phyloP scores from a whole-genome alignment of 2,888 invertebrate species.

The Diaperis boleti region DNA sequence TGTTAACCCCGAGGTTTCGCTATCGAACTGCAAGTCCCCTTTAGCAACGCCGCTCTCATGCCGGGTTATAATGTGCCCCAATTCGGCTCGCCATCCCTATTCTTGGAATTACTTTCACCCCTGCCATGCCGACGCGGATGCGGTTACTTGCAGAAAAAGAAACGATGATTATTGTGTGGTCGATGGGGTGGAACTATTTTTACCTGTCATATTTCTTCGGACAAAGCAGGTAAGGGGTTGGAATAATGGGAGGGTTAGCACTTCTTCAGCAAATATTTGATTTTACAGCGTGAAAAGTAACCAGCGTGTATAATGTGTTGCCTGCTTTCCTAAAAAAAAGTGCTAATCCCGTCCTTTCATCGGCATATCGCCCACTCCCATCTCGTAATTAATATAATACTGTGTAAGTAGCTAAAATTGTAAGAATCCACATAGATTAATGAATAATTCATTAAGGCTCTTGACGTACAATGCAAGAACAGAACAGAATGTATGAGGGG shows the following conservation, averaged over 20 bases:
- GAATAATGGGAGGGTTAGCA: too few species aligned
- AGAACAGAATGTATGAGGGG: conserved; percentile 54
- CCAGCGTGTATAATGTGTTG: too few species aligned
- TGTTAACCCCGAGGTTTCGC: conserved; percentile 43
- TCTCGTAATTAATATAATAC: conserved; percentile 59
- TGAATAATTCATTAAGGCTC: conserved; percentile 64
- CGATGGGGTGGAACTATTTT: conserved; percentile 18
- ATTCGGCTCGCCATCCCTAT: conserved; percentile 41
- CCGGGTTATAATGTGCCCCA: conserved; percentile 48
- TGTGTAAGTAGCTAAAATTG: conserved; percentile 60
- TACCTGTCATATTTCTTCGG: conserved; percentile 33
- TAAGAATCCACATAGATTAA: conserved; percentile 63
- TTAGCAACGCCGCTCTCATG: conserved; percentile 45
- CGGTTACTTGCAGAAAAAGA: conserved; percentile 24
- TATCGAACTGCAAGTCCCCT: conserved; percentile 41
- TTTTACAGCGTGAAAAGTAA: too few species aligned
- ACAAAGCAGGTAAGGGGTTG: conserved; percentile 10
- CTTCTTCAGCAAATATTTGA: too few species aligned
- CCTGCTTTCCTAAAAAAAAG: too few species aligned
- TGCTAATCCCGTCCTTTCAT: too few species aligned
- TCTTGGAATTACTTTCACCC: conserved; percentile 41
- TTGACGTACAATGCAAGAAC: conserved; percentile 60
- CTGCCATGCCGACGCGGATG: conserved; percentile 23
- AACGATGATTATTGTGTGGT: conserved; percentile 7
- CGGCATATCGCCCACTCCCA: conserved; percentile 49